phyloP scores from a whole-genome alignment of 2,797 vertebrate species.

The Diglossa cyanea region DNA sequence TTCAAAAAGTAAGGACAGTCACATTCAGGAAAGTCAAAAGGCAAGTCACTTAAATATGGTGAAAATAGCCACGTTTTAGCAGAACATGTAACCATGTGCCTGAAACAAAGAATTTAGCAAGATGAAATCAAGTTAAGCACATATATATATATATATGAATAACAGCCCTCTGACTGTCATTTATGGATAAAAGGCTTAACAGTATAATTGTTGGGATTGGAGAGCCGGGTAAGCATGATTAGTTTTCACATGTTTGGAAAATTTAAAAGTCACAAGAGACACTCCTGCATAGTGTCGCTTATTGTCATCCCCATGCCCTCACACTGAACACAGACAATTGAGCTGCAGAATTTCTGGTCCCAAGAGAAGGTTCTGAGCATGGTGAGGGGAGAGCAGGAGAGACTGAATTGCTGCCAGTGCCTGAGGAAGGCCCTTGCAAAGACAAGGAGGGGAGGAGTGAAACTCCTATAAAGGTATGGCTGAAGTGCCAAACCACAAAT shows the following conservation, averaged over 20 bases:
- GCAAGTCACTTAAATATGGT: background rate
- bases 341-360: background rate
- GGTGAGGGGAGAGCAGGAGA: background rate
- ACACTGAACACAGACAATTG: background rate
- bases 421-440: background rate
- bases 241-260: background rate
- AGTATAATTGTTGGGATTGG: background rate
- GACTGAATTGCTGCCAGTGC: background rate
- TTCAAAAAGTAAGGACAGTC: background rate
- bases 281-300: background rate
- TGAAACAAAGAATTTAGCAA: background rate
- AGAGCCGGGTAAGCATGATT: background rate
- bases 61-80: background rate
- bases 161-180: background rate
- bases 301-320: background rate
- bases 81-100: background rate
- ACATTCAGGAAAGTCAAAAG: background rate
- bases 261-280: background rate
- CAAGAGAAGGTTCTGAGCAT: background rate
- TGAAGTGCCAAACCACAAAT: background rate
- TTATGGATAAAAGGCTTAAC: background rate
- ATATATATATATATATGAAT: background rate
- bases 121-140: background rate
- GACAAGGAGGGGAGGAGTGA: background rate
- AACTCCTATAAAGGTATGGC: background rate